Evolutionary conservation across 2,113 vertebrate genomes (phyloP).

Genomic region (Leptodactylus fuscus): DNA sequence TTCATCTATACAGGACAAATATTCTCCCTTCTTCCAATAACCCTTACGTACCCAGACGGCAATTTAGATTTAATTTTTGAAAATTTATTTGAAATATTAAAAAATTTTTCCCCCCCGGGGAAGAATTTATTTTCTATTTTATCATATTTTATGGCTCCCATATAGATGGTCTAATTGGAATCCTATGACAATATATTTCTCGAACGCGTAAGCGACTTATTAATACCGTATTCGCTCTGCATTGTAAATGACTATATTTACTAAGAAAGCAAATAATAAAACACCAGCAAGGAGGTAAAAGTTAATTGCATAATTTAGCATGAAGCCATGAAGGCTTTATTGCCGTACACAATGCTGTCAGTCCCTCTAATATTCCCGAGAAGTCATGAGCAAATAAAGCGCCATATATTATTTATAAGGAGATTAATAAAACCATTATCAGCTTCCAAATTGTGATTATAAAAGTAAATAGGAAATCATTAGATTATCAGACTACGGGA

Average conservation of each 20-base stretch:
- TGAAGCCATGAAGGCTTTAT: conserved; percentile 19
- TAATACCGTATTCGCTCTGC: neutral
- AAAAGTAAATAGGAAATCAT: conserved; percentile 6
- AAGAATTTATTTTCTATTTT: neutral
- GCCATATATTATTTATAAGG: conserved; percentile 19
- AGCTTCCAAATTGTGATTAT: neutral
- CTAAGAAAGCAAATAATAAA: conserved; percentile 7
- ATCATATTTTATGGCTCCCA: neutral
- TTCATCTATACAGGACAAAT: conserved; percentile 5
- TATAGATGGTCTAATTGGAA: neutral
- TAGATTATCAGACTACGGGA: neutral
- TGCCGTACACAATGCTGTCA: neutral
- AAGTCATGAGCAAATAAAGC: neutral
- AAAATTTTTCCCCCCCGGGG: neutral
- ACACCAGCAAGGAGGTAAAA: neutral
- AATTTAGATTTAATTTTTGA: neutral
- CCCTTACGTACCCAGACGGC: neutral
- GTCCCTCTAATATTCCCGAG: neutral
- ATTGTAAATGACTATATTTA: conserved; percentile 19
- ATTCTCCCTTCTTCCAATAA: neutral
- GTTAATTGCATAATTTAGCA: conserved; percentile 23
- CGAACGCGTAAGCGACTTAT: neutral
- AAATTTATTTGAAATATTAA: neutral
- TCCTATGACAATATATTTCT: neutral
- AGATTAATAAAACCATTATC: conserved; percentile 8